Conservation (phyloP, 2,113 vertebrate genomes). For the Capra hircus region DNA sequence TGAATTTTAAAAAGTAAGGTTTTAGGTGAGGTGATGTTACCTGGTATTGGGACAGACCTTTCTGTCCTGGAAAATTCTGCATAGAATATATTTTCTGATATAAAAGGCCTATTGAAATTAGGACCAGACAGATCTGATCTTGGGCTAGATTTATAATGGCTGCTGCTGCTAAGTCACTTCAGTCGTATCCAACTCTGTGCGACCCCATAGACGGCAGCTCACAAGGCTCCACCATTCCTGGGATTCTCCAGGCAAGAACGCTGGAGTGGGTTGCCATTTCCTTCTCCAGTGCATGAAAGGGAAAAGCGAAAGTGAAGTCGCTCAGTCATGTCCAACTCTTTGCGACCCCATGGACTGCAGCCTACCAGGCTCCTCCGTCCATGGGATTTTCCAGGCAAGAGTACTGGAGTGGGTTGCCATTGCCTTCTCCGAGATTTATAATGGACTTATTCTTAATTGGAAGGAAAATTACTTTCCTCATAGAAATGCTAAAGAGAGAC, state of each 20-base stretch:
- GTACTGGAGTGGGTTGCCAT: too few relatives aligned
- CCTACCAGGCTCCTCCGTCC: too few relatives aligned
- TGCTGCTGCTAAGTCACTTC: too few relatives aligned
- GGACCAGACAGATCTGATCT: background rate
- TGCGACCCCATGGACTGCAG: too few relatives aligned
- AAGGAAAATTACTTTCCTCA: background rate
- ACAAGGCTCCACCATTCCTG: too few relatives aligned
- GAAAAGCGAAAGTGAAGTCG: too few relatives aligned
- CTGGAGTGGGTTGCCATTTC: too few relatives aligned
- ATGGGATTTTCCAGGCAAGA: too few relatives aligned
- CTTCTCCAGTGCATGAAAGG: too few relatives aligned
- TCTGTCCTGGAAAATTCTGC: background rate
- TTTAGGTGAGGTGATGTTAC: background rate
- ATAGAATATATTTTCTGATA: background rate
- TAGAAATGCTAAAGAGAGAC: background rate
- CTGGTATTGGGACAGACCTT: background rate
- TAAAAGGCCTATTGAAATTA: background rate
- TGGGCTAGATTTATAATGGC: background rate
- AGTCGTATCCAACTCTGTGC: fast-evolving
- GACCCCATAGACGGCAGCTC: too few relatives aligned
- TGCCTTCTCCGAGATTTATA: background rate
- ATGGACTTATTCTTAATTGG: background rate
- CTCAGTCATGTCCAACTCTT: too few relatives aligned
- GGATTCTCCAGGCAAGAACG: too few relatives aligned
- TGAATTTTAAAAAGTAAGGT: background rate